These are phyloP conservation scores for Heliconius himera DNA, from an alignment of 1,140 invertebrate genomes.

Conservation along the genomic window DNA sequence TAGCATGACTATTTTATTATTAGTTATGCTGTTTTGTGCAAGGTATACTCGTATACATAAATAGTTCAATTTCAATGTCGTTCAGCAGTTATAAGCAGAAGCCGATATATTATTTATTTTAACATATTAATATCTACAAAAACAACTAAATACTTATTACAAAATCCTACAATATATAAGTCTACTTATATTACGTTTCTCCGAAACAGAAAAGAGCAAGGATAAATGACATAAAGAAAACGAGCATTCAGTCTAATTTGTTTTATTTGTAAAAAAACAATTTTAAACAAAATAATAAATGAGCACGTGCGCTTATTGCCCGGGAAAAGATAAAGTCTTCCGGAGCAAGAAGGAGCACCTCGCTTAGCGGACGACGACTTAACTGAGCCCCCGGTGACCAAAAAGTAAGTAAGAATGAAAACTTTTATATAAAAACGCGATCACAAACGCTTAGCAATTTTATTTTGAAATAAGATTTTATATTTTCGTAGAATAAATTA, in stretches of 20 bases:
- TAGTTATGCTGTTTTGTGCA: no score
- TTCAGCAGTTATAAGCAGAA: neutral
- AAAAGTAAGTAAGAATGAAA: neutral
- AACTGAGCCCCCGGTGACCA: constrained; percentile 22
- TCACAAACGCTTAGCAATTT: neutral
- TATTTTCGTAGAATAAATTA: neutral
- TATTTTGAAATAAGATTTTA: neutral
- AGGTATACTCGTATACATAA: neutral
- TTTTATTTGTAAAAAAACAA: constrained; percentile 80
- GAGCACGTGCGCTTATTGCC: constrained; percentile 77
- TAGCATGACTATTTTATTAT: no score
- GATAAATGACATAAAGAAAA: constrained; percentile 44
- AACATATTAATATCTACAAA: neutral
- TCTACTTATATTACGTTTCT: neutral
- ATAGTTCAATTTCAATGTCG: neutral
- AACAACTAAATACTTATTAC: neutral
- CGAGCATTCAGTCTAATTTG: constrained; percentile 70
- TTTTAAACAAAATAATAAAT: constrained; percentile 69
- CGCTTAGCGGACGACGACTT: constrained; percentile 42
- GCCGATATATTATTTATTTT: neutral
- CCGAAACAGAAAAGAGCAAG: neutral
- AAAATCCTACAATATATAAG: neutral
- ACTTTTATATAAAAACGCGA: neutral
- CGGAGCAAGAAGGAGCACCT: constrained; percentile 74
- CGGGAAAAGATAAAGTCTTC: constrained; percentile 78